phyloP scores from a whole-genome alignment of 2,888 invertebrate species.

The Torymus aiolomorphi region DNA sequence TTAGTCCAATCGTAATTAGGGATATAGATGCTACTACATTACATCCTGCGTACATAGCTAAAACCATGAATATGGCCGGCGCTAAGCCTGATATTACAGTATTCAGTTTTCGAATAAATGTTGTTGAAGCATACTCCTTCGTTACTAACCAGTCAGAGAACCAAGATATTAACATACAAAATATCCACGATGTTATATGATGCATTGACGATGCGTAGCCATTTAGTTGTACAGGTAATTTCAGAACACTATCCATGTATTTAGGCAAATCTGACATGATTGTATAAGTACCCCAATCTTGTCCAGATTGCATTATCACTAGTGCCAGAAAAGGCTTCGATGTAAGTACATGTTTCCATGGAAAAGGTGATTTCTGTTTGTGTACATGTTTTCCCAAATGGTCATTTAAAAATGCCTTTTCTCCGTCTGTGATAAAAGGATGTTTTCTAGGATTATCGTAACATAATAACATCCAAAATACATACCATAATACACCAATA shows the following conservation, averaged over 20 bases:
- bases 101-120: slow-evolving; percentile 46
- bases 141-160: slow-evolving; percentile 45
- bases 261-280: slow-evolving; percentile 64
- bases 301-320: slow-evolving; percentile 77
- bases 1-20: slow-evolving; percentile 71
- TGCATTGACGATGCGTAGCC: slow-evolving; percentile 70
- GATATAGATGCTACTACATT: slow-evolving; percentile 63
- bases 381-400: slow-evolving; percentile 54
- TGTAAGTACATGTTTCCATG: slow-evolving; percentile 62
- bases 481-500: slow-evolving; percentile 83
- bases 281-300: slow-evolving; percentile 56
- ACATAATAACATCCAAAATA: slow-evolving; percentile 78
- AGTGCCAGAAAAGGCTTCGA: slow-evolving; percentile 83
- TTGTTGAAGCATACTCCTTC: slow-evolving; percentile 11
- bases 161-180: slow-evolving; percentile 48
- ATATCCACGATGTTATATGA: slow-evolving; percentile 63
- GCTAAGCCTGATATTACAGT: slow-evolving; percentile 34
- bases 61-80: slow-evolving; percentile 18
- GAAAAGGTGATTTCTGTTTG: slow-evolving; percentile 48
- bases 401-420: slow-evolving; percentile 62
- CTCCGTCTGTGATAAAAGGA: slow-evolving; percentile 66
- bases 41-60: slow-evolving; percentile 50
- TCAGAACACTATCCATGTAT: slow-evolving; percentile 68
- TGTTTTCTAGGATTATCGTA: slow-evolving; percentile 67
- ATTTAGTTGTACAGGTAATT: slow-evolving; percentile 70